These are phyloP conservation scores for Orchestia grillus DNA, from an alignment of 1,140 invertebrate species.

Conservation along the genomic window DNA sequence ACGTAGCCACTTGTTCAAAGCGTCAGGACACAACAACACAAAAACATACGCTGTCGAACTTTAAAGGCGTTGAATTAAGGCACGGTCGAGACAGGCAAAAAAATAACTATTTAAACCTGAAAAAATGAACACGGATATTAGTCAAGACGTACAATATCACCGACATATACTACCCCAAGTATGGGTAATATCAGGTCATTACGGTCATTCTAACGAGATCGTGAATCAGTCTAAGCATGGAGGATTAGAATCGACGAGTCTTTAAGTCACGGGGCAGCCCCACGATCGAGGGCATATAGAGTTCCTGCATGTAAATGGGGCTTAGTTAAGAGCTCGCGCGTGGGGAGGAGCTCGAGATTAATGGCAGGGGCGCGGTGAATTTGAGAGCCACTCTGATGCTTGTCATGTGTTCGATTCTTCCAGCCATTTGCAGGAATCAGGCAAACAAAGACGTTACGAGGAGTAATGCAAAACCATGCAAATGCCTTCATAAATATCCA, in stretches of 20 bases:
- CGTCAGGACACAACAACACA: not conserved
- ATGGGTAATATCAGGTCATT: not conserved
- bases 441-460: not conserved
- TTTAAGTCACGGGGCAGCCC: not conserved
- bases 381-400: not conserved
- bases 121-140: not conserved
- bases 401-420: not conserved
- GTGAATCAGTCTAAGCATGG: not conserved
- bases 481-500: not conserved
- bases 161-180: not conserved
- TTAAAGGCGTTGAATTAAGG: not conserved
- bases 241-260: not conserved
- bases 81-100: not conserved
- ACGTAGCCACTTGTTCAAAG: too few species aligned
- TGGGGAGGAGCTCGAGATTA: not conserved
- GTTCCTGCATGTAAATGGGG: not conserved
- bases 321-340: not conserved
- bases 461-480: not conserved
- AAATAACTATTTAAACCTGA: not conserved
- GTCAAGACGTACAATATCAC: not conserved
- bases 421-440: not conserved
- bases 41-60: not conserved
- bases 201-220: not conserved
- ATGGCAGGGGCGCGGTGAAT: not conserved
- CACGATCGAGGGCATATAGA: not conserved